Evolutionary conservation across 2,113 vertebrate species (phyloP).

Genomic region (Athene noctua): DNA sequence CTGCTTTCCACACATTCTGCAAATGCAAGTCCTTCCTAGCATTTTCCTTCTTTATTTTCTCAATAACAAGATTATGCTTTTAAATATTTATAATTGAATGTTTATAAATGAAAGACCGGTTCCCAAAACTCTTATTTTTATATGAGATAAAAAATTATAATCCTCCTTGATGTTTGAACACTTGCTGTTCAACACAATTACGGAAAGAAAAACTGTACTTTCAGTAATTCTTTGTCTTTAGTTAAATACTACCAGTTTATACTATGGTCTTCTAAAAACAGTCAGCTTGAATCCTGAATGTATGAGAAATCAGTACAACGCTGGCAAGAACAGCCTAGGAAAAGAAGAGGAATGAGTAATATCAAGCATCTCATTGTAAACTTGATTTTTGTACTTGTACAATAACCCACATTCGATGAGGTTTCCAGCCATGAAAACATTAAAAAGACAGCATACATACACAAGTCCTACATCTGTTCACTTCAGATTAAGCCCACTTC

Average conservation of each 20-base stretch:
- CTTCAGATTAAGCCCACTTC: not conserved
- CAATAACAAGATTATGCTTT: not conserved
- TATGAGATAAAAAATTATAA: rapidly evolving
- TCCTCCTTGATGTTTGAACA: not conserved
- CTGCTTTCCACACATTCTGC: not conserved
- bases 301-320: not conserved
- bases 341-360: not conserved
- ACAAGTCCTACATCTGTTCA: not conserved
- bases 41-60: not conserved
- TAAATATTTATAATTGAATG: not conserved
- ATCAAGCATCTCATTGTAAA: not conserved
- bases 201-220: not conserved
- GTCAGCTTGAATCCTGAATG: rapidly evolving
- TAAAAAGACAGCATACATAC: not conserved
- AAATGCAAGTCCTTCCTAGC: not conserved
- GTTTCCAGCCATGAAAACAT: rapidly evolving
- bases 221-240: not conserved
- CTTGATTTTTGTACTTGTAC: not conserved
- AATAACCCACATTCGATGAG: rapidly evolving
- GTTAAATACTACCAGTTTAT: not conserved
- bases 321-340: not conserved
- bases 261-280: not conserved
- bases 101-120: not conserved
- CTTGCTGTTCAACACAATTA: not conserved
- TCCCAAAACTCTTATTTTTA: not conserved